A percentile compares a stretch with the other conserved stretches of the same genome.
These are phyloP conservation scores for Spea hammondii DNA, from an alignment of 2,797 vertebrate species.

Conservation along the genomic window DNA sequence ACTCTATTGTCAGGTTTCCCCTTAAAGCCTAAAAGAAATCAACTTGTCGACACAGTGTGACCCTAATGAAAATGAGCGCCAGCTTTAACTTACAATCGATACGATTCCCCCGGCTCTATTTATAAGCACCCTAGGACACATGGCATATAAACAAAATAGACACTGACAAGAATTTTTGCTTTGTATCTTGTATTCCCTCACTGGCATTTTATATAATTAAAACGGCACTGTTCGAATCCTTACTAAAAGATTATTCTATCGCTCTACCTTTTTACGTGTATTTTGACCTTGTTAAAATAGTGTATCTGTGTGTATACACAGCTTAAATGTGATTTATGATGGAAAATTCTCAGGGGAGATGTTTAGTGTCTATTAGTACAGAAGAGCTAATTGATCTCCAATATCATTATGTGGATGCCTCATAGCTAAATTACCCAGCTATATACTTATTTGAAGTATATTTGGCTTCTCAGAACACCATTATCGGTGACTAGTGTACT, in stretches of 20 bases:
- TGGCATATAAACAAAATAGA: no score
- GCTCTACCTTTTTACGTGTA: constrained; percentile 26
- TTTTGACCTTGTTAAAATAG: constrained; percentile 29
- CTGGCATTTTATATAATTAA: constrained; percentile 5
- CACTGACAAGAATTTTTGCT: no score
- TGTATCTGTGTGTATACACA: constrained; percentile 34
- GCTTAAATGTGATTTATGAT: constrained; percentile 40
- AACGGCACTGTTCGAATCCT: constrained; percentile 8
- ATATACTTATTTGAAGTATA: constrained; percentile 37
- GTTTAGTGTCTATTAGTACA: constrained; percentile 44
- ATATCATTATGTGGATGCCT: constrained; percentile 46
- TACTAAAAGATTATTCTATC: constrained; percentile 12
- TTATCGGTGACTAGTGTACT: constrained; percentile 39
- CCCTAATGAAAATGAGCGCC: no score
- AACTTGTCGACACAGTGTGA: no score
- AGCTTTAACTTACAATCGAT: no score
- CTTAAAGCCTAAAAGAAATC: no score
- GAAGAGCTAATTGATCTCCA: constrained; percentile 46
- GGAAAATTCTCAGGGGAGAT: background rate
- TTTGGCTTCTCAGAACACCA: constrained; percentile 25
- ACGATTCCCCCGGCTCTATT: no score
- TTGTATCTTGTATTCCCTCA: background rate
- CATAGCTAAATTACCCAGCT: constrained; percentile 41
- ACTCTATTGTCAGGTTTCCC: no score
- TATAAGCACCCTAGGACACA: no score